phyloP scores from a whole-genome alignment of 2,797 vertebrate species.

The Champsocephalus gunnari region DNA sequence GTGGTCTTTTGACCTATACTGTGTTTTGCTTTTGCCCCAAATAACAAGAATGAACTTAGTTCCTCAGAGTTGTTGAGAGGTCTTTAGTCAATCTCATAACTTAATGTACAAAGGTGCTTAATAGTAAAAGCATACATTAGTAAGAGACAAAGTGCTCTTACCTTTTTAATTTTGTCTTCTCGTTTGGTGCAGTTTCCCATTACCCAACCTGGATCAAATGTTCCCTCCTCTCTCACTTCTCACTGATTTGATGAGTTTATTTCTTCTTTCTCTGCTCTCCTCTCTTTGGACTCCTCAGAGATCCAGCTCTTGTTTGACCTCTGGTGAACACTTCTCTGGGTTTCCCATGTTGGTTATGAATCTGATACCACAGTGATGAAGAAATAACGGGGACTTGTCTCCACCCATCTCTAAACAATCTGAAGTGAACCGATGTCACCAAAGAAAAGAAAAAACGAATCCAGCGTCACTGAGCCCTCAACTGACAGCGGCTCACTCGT shows the following conservation, averaged over 20 bases:
- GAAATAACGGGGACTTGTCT: background rate
- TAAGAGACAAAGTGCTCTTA: conserved; percentile 52
- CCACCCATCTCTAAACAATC: conserved; percentile 9
- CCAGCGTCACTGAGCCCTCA: background rate
- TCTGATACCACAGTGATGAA: conserved; percentile 20
- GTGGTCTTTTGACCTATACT: background rate
- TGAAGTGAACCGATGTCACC: background rate
- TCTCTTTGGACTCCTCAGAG: conserved; percentile 27
- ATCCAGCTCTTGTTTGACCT: conserved; percentile 18
- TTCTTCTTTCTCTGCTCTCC: background rate
- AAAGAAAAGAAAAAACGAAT: conserved; percentile 20
- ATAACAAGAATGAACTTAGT: background rate
- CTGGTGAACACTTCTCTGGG: background rate
- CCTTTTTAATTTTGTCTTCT: conserved; percentile 82
- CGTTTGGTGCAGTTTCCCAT: conserved; percentile 94
- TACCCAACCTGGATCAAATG: background rate
- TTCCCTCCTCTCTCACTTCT: background rate
- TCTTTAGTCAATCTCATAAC: background rate
- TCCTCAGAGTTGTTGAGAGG: background rate
- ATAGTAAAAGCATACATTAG: background rate
- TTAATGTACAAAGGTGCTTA: background rate
- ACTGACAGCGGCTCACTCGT: conserved; percentile 13
- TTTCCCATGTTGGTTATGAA: conserved; percentile 33
- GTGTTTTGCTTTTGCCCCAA: background rate
- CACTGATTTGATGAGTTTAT: background rate